phyloP scores from a whole-genome alignment of 2,797 vertebrate species.

The Sebastes kiyomatsui region DNA sequence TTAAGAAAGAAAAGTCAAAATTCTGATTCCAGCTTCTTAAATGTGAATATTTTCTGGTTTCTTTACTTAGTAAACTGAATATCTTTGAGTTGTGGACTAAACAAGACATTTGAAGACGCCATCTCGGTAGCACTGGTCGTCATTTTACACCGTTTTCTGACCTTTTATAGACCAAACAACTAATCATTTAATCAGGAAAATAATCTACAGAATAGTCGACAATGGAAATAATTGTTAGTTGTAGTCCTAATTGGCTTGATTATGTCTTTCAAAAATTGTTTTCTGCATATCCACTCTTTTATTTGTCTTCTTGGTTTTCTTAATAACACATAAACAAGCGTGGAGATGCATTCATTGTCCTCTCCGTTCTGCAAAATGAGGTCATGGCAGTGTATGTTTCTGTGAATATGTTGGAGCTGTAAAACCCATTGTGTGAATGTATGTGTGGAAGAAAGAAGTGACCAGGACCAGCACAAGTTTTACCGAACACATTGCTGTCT shows the following conservation, averaged over 20 bases:
- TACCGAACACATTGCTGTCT: conserved; percentile 98
- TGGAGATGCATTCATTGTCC: not conserved
- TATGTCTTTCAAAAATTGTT: not conserved
- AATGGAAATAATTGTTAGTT: no score
- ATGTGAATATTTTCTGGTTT: no score
- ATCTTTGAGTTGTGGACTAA: no score
- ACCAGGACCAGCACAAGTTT: conserved; percentile 77
- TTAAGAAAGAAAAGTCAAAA: no score
- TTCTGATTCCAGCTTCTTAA: no score
- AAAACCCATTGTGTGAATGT: conserved; percentile 32
- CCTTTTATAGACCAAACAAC: no score
- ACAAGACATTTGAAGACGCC: no score
- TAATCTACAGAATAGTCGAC: no score
- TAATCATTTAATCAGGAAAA: no score
- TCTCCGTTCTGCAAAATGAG: not conserved
- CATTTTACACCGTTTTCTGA: no score
- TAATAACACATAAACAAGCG: not conserved
- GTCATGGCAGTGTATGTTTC: conserved; percentile 4
- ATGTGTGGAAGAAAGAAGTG: conserved; percentile 69
- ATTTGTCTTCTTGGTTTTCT: not conserved
- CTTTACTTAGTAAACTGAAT: no score
- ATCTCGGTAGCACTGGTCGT: rapidly evolving
- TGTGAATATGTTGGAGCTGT: conserved; percentile 38
- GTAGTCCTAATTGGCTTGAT: no score
- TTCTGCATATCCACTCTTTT: not conserved